Conservation (phyloP, 2,797 vertebrate species). For the Pangasius macronema region DNA sequence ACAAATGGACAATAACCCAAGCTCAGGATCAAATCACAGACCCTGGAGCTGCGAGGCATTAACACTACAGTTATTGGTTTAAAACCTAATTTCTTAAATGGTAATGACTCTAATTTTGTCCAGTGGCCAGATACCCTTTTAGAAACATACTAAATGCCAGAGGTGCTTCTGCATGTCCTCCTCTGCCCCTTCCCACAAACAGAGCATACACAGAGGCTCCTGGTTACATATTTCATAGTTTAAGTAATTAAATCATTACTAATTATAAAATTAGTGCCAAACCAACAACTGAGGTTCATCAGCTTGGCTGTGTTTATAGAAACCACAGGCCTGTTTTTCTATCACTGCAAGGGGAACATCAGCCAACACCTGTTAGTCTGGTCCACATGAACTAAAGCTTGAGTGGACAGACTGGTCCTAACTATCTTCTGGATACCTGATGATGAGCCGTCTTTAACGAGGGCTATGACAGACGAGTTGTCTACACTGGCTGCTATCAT, state of each 20-base stretch:
- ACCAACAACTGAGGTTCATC: not conserved
- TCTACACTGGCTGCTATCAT: constrained; percentile 63
- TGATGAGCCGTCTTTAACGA: constrained; percentile 46
- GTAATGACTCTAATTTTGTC: constrained; percentile 12
- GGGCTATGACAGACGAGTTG: constrained; percentile 64
- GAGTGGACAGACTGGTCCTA: constrained; percentile 48
- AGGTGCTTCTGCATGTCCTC: not conserved
- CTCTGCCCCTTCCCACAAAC: constrained; percentile 10
- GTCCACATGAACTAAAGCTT: constrained; percentile 41
- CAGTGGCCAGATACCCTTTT: not conserved
- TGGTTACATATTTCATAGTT: constrained; percentile 6
- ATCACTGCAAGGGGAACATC: constrained; percentile 2
- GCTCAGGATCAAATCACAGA: not conserved
- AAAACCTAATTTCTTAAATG: constrained; percentile 17
- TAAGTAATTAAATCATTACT: constrained; percentile 26
- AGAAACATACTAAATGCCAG: constrained; percentile 25
- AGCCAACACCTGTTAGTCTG: constrained; percentile 34
- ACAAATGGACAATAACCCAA: not conserved
- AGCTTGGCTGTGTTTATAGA: not conserved
- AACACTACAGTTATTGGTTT: not conserved
- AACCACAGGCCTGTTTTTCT: constrained; percentile 22
- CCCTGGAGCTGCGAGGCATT: not conserved
- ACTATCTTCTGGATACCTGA: constrained; percentile 35
- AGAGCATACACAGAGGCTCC: not conserved
- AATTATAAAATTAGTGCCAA: not conserved